phyloP scores from a whole-genome alignment of 2,888 invertebrate species.

The Acronicta leporina region DNA sequence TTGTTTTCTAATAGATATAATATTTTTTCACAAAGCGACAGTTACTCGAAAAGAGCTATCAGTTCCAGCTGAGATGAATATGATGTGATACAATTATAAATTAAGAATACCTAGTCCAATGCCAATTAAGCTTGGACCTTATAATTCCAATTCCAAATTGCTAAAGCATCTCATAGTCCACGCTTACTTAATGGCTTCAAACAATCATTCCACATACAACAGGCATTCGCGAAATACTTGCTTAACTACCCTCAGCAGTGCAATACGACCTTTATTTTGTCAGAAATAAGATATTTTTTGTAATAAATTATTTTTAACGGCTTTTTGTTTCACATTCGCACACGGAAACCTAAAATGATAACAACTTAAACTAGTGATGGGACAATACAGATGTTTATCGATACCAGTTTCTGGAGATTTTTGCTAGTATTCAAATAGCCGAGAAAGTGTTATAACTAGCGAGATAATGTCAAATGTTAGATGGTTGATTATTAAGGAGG shows the following conservation, averaged over 20 bases:
- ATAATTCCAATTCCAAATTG: not conserved
- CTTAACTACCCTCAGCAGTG: constrained; percentile 18
- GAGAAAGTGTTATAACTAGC: constrained; percentile 29
- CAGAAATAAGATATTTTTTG: constrained; percentile 35
- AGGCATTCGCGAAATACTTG: constrained; percentile 29
- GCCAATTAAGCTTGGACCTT: too few relatives aligned
- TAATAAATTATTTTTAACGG: constrained; percentile 30
- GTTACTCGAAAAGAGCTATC: too few relatives aligned
- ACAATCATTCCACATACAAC: constrained; percentile 31
- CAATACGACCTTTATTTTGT: constrained; percentile 51
- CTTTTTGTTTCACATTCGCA: constrained; percentile 56
- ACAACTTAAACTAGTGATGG: constrained; percentile 66
- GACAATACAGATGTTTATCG: constrained; percentile 48
- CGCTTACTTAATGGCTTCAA: constrained; percentile 30
- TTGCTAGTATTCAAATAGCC: not conserved
- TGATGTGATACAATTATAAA: too few relatives aligned
- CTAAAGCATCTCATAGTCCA: constrained; percentile 4
- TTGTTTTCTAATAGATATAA: too few relatives aligned
- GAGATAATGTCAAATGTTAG: constrained; percentile 22
- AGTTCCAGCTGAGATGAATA: too few relatives aligned
- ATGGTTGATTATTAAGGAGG: constrained; percentile 6
- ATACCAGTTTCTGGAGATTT: constrained; percentile 28
- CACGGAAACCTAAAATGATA: constrained; percentile 74
- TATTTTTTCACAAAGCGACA: too few relatives aligned
- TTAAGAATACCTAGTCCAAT: too few relatives aligned